Base-by-base conservation (phyloP, 2,888 invertebrate species). In the Meganola albula region DNA sequence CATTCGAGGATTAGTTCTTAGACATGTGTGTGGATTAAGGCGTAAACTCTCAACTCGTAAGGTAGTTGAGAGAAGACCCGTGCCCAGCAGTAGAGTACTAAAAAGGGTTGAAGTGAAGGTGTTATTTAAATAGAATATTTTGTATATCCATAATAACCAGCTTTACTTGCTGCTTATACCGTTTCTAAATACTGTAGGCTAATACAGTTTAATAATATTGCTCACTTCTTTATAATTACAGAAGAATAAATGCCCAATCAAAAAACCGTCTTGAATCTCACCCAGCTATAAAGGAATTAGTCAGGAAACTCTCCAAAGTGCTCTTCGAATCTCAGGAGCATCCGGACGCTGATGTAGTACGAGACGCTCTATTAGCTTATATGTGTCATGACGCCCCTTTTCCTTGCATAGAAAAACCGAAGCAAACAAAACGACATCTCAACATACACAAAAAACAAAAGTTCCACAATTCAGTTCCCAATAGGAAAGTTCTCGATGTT, bases 331-430 rank as follows among this genome's bases (percentile, higher is more conserved):
- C 90, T 23, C 88, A 90, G 46, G 87, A 90, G 54, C 89, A 87
- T 2, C 88, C 87, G 1, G 92, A 93, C 67, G 92, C 94, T 0
- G 90, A 91, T 37, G 88, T 90, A 0, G 86, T 94, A 0, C 88
- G 93, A 40, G 98, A 97, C 69, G 93, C 95, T 0, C 74, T 96
- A 4, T 76, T 96, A 23, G 92, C 94, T 0, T 94, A 95, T 60
- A 89, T 93, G 37, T 98, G 98, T 59, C 97, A 98, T 60, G 91
- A 92, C 30, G 90, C 92, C 1, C 88, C 90, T 0, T 68, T 96
- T 24, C 97, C 97, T 0, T 97, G 97, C 63, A 84, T 88, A 1
- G 83, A 86, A 10, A 78, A 76, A 38, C 43, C 51, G 0, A 71
- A 66, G 35, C 54, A 57, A 35, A 28, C 37, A 24, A 38, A 28